These are phyloP conservation scores for Glaucomys volans DNA, from an alignment of 2,113 vertebrate genomes.

Conservation along the genomic window DNA sequence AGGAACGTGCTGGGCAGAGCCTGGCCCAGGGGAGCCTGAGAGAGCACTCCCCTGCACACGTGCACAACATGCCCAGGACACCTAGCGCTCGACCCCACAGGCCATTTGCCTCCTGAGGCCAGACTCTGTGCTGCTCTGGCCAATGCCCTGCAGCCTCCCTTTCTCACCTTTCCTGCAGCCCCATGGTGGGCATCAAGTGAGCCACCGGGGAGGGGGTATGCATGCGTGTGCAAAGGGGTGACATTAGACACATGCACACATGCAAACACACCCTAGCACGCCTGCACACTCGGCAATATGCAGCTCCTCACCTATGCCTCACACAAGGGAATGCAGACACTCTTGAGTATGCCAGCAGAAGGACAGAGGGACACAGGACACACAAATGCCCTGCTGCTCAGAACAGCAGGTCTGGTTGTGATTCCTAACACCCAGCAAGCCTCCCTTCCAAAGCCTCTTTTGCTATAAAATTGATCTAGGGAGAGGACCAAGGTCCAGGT, in stretches of 20 bases:
- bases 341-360: rapidly evolving
- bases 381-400: neutral
- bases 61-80: rapidly evolving
- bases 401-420: neutral
- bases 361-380: rapidly evolving
- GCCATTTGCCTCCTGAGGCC: neutral
- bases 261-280: neutral
- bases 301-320: neutral
- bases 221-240: rapidly evolving
- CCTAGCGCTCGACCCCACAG: neutral
- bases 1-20: neutral
- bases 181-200: neutral
- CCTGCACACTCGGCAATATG: rapidly evolving
- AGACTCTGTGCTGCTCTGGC: too few relatives aligned
- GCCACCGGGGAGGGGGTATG: neutral
- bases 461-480: neutral
- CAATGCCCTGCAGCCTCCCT: too few relatives aligned
- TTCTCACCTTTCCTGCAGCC: neutral
- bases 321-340: rapidly evolving
- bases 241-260: neutral
- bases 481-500: neutral
- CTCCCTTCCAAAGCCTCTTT: neutral
- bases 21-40: neutral
- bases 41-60: neutral
- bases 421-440: rapidly evolving